Conservation (phyloP, 2,113 vertebrate species). For the Asarcornis scutulata region DNA sequence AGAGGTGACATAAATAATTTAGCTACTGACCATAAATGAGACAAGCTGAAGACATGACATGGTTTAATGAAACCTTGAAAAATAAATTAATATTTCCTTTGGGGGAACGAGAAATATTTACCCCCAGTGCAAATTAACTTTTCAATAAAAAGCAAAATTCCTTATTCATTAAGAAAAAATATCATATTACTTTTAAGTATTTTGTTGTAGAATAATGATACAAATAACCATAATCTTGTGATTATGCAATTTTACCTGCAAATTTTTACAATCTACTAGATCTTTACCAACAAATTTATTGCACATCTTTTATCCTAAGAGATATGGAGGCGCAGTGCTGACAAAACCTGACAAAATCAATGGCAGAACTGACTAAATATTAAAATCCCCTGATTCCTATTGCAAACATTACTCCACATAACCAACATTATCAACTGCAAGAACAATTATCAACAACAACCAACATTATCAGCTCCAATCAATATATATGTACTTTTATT, state of each 20-base stretch:
- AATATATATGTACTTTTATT: neutral
- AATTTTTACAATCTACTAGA: neutral
- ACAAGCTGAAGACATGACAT: neutral
- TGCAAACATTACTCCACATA: neutral
- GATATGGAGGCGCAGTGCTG: neutral
- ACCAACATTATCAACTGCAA: neutral
- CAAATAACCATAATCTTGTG: neutral
- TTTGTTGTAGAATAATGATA: neutral
- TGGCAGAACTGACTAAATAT: neutral
- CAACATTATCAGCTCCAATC: neutral
- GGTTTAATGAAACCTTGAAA: constrained; percentile 20
- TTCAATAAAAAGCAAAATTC: neutral
- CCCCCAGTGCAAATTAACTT: neutral
- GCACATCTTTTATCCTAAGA: neutral
- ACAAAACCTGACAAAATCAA: neutral
- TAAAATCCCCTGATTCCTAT: neutral
- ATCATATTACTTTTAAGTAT: neutral
- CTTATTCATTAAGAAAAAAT: neutral
- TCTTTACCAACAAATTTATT: neutral
- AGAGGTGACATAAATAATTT: neutral
- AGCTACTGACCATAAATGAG: neutral
- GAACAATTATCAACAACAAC: too few species aligned
- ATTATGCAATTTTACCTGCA: neutral
- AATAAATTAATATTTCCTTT: neutral
- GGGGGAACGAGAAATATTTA: neutral